A percentile compares a stretch with the other conserved stretches of the same genome.
Evolutionary conservation across 2,888 invertebrate species (phyloP).

Genomic region (Eristalis arbustorum): DNA sequence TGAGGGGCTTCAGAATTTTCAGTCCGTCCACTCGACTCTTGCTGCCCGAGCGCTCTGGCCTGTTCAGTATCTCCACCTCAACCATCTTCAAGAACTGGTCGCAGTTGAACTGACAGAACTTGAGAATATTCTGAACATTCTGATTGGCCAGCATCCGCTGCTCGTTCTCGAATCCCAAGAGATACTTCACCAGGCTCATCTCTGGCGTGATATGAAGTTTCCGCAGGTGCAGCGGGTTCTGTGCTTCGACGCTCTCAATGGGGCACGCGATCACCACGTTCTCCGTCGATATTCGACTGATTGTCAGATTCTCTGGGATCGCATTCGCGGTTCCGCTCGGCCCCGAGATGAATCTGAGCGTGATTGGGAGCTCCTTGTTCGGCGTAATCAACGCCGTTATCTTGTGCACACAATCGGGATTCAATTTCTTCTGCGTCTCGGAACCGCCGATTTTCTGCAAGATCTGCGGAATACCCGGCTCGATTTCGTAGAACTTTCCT

Average conservation of each 20-base stretch:
- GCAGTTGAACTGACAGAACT: slow-evolving; percentile 80
- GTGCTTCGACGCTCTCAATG: slow-evolving; percentile 80
- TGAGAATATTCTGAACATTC: slow-evolving; percentile 79
- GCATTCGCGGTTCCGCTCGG: slow-evolving; percentile 75
- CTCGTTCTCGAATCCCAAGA: slow-evolving; percentile 79
- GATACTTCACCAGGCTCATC: slow-evolving; percentile 77
- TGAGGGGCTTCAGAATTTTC: slow-evolving; percentile 81
- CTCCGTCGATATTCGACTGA: slow-evolving; percentile 77
- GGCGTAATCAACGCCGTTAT: slow-evolving; percentile 76
- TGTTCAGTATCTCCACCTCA: slow-evolving; percentile 78
- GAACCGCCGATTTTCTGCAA: slow-evolving; percentile 76
- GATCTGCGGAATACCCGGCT: slow-evolving; percentile 82
- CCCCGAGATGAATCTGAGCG: slow-evolving; percentile 78
- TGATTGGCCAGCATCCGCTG: slow-evolving; percentile 80
- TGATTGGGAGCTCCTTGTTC: slow-evolving; percentile 76
- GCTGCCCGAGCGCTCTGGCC: slow-evolving; percentile 80
- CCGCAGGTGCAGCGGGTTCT: slow-evolving; percentile 80
- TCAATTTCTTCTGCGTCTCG: slow-evolving; percentile 76
- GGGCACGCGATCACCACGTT: slow-evolving; percentile 81
- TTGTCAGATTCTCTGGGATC: slow-evolving; percentile 78
- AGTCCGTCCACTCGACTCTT: slow-evolving; percentile 82
- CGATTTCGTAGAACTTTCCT: slow-evolving; percentile 87
- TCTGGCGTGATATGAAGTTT: slow-evolving; percentile 81
- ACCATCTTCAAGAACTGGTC: slow-evolving; percentile 79
- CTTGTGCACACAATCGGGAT: slow-evolving; percentile 79